A percentile compares a stretch with the other conserved stretches of the same genome.
Evolutionary conservation across 2,797 vertebrate species (phyloP).

Genomic region (Nothura maculosa): DNA sequence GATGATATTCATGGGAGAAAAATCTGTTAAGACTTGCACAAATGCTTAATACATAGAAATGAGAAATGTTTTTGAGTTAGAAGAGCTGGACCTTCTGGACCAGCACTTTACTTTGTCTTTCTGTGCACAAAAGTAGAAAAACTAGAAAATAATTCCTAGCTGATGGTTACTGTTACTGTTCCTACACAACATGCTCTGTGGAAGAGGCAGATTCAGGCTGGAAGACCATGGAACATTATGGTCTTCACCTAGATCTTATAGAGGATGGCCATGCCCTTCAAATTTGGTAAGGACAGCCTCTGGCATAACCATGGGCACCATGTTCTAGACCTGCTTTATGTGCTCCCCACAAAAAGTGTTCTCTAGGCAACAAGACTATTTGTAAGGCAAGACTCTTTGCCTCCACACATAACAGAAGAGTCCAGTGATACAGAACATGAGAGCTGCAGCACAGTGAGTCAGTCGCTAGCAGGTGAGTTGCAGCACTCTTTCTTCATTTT

Average conservation of each 20-base stretch:
- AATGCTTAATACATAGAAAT: background rate
- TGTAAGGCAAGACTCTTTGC: background rate
- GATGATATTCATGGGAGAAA: background rate
- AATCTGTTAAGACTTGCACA: background rate
- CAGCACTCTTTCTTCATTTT: background rate
- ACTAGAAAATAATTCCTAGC: rapidly evolving
- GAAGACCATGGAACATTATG: background rate
- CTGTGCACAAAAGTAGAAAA: background rate
- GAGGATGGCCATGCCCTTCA: background rate
- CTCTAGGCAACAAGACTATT: background rate
- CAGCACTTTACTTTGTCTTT: background rate
- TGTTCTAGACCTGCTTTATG: background rate
- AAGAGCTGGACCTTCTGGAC: background rate
- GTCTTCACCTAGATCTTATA: background rate
- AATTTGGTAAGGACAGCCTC: background rate
- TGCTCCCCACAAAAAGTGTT: background rate
- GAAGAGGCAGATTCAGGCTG: background rate
- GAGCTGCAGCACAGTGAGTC: background rate
- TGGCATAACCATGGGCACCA: background rate
- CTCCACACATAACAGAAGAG: background rate
- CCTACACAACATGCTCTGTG: background rate
- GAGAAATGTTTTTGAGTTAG: background rate
- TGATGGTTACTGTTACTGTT: background rate
- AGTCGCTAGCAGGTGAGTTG: background rate
- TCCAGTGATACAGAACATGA: background rate